phyloP scores from a whole-genome alignment of 1,140 invertebrate genomes.

The Trissolcus basalis region DNA sequence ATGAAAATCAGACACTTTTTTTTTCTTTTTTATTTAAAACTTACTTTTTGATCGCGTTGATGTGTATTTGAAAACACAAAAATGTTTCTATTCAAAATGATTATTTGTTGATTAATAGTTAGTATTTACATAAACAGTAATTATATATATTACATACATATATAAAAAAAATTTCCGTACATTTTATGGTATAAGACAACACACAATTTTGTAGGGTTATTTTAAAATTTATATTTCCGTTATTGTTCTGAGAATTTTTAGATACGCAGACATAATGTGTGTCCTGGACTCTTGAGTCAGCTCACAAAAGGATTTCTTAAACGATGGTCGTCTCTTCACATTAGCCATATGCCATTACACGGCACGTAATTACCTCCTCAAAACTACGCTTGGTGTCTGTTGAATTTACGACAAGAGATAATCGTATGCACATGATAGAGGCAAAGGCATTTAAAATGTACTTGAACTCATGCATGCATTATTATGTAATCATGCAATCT shows the following conservation, averaged over 20 bases:
- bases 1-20: not conserved
- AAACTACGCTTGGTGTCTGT: conserved; percentile 15
- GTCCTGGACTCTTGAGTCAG: conserved; percentile 32
- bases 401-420: conserved; percentile 11
- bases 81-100: no score
- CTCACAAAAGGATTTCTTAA: conserved; percentile 49
- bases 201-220: not conserved
- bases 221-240: not conserved
- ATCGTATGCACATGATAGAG: conserved; percentile 4
- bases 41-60: no score
- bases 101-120: no score
- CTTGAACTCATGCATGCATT: no score
- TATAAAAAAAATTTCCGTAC: no score
- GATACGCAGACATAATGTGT: conserved; percentile 37
- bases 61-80: no score
- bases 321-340: conserved; percentile 34
- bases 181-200: no score
- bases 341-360: conserved; percentile 46
- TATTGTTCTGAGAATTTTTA: conserved; percentile 40
- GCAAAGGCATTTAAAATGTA: no score
- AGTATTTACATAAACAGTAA: no score
- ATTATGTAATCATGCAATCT: no score
- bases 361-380: conserved; percentile 28
- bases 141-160: no score
- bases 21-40: no score